phyloP scores from a whole-genome alignment of 1,140 invertebrate species.

The Oreohelix idahoensis region DNA sequence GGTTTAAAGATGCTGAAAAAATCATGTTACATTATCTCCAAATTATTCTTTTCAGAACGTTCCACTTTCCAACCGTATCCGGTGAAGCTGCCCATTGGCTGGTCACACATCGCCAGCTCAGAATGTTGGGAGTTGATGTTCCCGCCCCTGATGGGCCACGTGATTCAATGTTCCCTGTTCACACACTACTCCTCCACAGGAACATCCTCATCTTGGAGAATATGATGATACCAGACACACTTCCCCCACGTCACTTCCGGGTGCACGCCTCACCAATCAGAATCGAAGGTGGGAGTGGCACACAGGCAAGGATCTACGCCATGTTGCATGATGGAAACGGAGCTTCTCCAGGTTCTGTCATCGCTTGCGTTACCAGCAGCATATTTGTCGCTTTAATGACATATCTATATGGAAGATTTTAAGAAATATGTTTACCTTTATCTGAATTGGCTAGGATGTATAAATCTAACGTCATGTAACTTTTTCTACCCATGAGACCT shows the following conservation, averaged over 20 bases:
- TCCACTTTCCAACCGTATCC: slow-evolving; percentile 13
- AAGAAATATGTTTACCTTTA: too few relatives aligned
- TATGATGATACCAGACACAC: slow-evolving; percentile 6
- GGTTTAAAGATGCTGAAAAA: too few relatives aligned
- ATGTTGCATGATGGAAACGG: slow-evolving; percentile 1
- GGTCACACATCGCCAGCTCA: neutral
- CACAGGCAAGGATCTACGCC: slow-evolving; percentile 19
- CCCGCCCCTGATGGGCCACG: slow-evolving; percentile 8
- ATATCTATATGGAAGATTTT: too few relatives aligned
- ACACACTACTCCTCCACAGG: neutral
- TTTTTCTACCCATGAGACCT: too few relatives aligned
- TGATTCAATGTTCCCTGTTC: slow-evolving; percentile 5
- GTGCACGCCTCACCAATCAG: slow-evolving; percentile 29
- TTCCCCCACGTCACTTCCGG: slow-evolving; percentile 26
- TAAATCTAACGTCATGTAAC: too few relatives aligned
- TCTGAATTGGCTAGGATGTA: too few relatives aligned
- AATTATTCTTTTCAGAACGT: neutral
- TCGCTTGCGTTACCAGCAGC: too few relatives aligned
- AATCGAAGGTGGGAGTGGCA: slow-evolving; percentile 19
- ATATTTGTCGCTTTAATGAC: too few relatives aligned
- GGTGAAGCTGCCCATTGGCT: slow-evolving; percentile 11
- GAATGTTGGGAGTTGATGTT: slow-evolving; percentile 2
- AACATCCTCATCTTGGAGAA: slow-evolving; percentile 37
- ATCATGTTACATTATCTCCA: too few relatives aligned
- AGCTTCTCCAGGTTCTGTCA: neutral